phyloP scores from a whole-genome alignment of 1,140 invertebrate genomes.

The Popillia japonica region DNA sequence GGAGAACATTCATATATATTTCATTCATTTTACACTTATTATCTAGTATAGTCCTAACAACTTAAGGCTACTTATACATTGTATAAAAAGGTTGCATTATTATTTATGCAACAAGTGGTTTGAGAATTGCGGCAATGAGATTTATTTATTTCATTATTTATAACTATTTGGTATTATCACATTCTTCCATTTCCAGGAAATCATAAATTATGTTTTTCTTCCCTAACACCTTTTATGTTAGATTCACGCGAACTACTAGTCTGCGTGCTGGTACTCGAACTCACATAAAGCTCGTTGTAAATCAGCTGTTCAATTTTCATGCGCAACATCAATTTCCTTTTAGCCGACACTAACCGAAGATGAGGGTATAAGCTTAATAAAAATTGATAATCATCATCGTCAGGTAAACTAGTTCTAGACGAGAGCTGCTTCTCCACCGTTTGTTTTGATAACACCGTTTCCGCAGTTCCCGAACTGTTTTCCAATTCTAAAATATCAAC shows the following conservation, averaged over 20 bases:
- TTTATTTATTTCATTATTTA: not conserved
- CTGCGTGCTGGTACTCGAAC: not conserved
- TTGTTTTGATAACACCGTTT: constrained; percentile 20
- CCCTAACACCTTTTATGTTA: not conserved
- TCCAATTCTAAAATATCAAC: constrained; percentile 36
- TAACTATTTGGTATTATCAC: constrained; percentile 15
- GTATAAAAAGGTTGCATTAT: not conserved
- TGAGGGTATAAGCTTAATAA: constrained; percentile 43
- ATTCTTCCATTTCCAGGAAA: not conserved
- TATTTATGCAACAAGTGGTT: not conserved
- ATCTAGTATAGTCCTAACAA: not conserved
- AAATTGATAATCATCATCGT: constrained; percentile 46
- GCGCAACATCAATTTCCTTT: constrained; percentile 40
- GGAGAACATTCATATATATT: not conserved
- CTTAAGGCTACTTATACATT: not conserved
- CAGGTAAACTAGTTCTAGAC: not conserved
- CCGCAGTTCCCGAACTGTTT: not conserved
- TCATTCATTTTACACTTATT: not conserved
- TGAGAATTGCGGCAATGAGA: not conserved
- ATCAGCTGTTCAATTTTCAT: constrained; percentile 44
- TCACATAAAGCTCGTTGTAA: constrained; percentile 41
- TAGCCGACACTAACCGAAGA: constrained; percentile 40
- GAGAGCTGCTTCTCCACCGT: constrained; percentile 1
- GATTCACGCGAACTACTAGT: constrained; percentile 16
- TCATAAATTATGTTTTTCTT: not conserved